Evolutionary conservation across 2,113 vertebrate genomes (phyloP).

Genomic region (Ondatra zibethicus): DNA sequence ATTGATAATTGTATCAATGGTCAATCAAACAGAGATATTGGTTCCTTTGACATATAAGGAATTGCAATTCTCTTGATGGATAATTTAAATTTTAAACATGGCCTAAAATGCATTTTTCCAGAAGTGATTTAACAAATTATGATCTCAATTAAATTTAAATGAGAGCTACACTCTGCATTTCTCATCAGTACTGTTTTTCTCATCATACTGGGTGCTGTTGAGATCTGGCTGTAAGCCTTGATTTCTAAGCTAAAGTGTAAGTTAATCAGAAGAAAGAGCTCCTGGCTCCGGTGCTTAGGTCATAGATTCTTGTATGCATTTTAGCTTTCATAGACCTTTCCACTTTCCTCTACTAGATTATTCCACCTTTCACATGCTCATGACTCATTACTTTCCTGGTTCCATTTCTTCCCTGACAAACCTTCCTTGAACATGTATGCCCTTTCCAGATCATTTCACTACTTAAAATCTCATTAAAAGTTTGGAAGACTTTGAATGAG

Average conservation of each 20-base stretch:
- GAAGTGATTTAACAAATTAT: constrained; percentile 71
- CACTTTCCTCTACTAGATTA: constrained; percentile 45
- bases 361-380: constrained; percentile 29
- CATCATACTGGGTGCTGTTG: constrained; percentile 59
- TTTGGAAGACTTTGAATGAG: constrained; percentile 60
- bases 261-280: constrained; percentile 71
- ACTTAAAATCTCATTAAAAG: constrained; percentile 56
- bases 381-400: constrained; percentile 48
- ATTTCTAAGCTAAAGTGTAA: constrained; percentile 64
- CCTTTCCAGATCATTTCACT: constrained; percentile 64
- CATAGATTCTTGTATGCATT: constrained; percentile 28
- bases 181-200: constrained; percentile 70
- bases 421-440: constrained; percentile 49
- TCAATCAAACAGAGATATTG: constrained; percentile 52
- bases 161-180: constrained; percentile 49
- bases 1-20: background rate
- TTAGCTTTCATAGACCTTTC: constrained; percentile 47
- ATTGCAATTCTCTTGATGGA: constrained; percentile 54
- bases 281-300: constrained; percentile 29
- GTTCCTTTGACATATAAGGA: constrained; percentile 57
- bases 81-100: constrained; percentile 61
- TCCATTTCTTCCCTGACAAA: constrained; percentile 51
- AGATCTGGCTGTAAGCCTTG: constrained; percentile 41
- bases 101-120: constrained; percentile 59
- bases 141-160: constrained; percentile 74